Percentiles rank a stretch among this genome's conserved stretches.
These are phyloP conservation scores for Drosophila parthenogenetica DNA, from an alignment of 2,888 invertebrate genomes.

Conservation along the genomic window DNA sequence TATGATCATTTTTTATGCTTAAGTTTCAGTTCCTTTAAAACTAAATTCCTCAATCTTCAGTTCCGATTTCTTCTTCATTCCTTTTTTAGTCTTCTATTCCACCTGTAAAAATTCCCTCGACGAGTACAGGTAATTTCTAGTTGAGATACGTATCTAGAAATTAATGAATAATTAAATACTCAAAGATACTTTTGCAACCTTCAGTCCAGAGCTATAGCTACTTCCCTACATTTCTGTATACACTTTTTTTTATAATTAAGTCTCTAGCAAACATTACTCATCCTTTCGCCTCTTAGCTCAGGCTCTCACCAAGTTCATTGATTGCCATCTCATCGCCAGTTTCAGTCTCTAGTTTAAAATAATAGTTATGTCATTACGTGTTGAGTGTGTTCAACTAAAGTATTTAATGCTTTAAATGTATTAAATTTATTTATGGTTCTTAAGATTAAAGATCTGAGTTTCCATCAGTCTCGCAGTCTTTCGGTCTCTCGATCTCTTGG, in stretches of 20 bases:
- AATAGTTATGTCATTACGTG: slow-evolving; percentile 10
- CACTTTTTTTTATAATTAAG: not conserved
- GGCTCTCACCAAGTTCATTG: not conserved
- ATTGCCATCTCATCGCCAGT: not conserved
- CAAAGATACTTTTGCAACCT: too few relatives aligned
- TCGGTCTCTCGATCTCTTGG: not conserved
- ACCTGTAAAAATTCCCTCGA: too few relatives aligned
- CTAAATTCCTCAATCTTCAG: too few relatives aligned
- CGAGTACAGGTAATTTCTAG: too few relatives aligned
- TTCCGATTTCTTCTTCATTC: too few relatives aligned
- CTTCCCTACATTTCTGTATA: not conserved
- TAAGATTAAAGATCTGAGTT: slow-evolving; percentile 40
- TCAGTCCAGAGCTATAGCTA: not conserved
- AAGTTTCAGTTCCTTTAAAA: too few relatives aligned
- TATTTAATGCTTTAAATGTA: slow-evolving; percentile 38
- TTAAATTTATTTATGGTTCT: slow-evolving; percentile 49
- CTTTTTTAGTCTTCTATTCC: too few relatives aligned
- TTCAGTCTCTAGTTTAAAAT: not conserved
- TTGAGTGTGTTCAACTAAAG: slow-evolving; percentile 15
- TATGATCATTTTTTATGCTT: too few relatives aligned
- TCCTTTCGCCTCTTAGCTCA: not conserved
- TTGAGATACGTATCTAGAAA: too few relatives aligned
- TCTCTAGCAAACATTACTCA: not conserved
- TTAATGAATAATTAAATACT: too few relatives aligned
- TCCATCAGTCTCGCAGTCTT: slow-evolving; percentile 34